phyloP scores from a whole-genome alignment of 1,140 invertebrate species.

The Halesus radiatus region DNA sequence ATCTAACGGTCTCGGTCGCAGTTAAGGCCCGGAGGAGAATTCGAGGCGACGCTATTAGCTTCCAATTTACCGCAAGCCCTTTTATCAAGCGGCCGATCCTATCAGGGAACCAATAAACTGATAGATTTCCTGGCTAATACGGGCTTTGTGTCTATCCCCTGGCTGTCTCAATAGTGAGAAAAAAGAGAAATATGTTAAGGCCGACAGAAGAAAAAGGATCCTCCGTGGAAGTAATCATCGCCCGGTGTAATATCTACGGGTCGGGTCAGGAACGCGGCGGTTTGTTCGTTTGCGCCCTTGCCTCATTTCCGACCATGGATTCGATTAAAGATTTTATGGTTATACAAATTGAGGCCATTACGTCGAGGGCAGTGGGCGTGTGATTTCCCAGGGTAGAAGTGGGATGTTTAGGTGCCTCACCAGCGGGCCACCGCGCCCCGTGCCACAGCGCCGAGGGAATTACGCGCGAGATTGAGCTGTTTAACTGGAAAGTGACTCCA shows the following conservation, averaged over 20 bases:
- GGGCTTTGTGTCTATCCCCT: constrained; percentile 45
- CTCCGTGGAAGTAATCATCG: constrained; percentile 32
- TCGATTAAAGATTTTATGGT: constrained; percentile 56
- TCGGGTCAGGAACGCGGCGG: not conserved
- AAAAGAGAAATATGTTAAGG: constrained; percentile 49
- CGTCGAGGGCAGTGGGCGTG: constrained; percentile 41
- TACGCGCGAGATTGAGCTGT: constrained; percentile 31
- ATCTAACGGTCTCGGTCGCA: constrained; percentile 36
- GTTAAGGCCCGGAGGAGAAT: constrained; percentile 19
- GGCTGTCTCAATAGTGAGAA: constrained; percentile 22
- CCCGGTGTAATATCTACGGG: not conserved
- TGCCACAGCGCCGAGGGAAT: not conserved
- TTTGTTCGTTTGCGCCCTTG: constrained; percentile 18
- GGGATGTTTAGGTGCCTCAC: constrained; percentile 21
- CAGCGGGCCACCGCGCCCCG: no score
- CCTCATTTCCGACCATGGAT: constrained; percentile 36
- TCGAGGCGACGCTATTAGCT: constrained; percentile 46
- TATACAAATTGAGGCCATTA: constrained; percentile 56
- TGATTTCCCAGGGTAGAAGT: constrained; percentile 44
- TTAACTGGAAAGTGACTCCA: constrained; percentile 13
- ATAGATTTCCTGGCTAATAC: constrained; percentile 55
- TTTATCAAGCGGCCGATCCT: constrained; percentile 53
- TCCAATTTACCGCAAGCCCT: constrained; percentile 53
- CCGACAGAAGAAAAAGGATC: constrained; percentile 26
- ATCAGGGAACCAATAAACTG: constrained; percentile 57